Base-by-base conservation (phyloP, 2,888 invertebrate species). In the Thymelicus sylvestris region DNA sequence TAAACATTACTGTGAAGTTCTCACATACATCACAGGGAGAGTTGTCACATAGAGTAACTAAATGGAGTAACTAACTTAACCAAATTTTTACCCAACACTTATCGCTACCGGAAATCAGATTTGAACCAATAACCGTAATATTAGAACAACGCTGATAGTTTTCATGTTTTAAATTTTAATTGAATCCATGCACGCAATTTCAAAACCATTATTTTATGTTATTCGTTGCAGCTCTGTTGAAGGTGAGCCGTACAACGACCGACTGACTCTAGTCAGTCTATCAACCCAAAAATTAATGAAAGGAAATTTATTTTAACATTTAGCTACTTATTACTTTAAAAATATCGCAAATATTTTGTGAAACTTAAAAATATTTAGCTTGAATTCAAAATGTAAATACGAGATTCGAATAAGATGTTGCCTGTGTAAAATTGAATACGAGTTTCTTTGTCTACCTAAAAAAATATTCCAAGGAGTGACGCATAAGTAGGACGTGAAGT, bases 71-170 rank as follows among this genome's bases (percentile, higher is more conserved):
- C 5, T 39, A 57, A 7, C 6, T 63, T 19, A 8, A 44, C n/a
- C 8, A 57, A 8, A 71, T 52, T 57, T 74, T 61, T 64, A 52
- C 57, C 57, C 47, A 55, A 55, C 50, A 57, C 44, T 39, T 12
- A 62, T 62, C 38, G 62, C 63, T 44, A 47, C 68, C 68, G 68
- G 68, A 68, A 63, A 47, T 68, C 50, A 44, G 47, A 31, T 61
- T 62, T 55, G 55, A 57, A 39, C 38, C 59, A 19, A 67, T 67
- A 67, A 38, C 31, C 15, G 41, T 65, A 64, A 44, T 62, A 10
- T 55, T 55, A n/a, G 44, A 66, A 59, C 57, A 59, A 48, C 39
- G 60, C 39, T 47, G 39, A 70, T 63, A 50, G 60, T 41, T 71
- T 71, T 61, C 65, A 66, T 61, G 41, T 65, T 61, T 60, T 64